Evolutionary conservation across 2,888 invertebrate species (phyloP).

Genomic region (Dinocampus coccinellae): DNA sequence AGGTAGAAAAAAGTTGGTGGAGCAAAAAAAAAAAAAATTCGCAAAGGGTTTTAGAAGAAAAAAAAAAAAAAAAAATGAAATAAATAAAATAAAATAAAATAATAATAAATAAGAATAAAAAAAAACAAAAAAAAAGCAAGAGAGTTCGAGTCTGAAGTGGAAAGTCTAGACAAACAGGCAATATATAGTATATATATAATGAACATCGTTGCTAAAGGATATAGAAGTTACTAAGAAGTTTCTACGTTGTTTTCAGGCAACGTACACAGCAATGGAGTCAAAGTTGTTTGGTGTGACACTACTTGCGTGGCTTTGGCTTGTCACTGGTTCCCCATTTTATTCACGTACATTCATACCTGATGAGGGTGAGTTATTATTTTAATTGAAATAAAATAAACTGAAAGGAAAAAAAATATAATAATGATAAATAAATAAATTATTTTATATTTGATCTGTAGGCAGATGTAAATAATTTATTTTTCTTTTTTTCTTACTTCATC

Average conservation of each 20-base stretch:
- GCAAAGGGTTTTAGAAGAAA: no score
- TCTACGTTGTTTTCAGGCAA: background rate
- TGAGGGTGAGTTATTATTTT: slow-evolving; percentile 52
- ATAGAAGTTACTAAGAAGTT: slow-evolving; percentile 24
- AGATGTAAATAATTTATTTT: no score
- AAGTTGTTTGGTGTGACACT: slow-evolving; percentile 21
- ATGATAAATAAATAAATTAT: no score
- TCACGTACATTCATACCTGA: slow-evolving; percentile 54
- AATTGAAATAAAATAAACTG: no score
- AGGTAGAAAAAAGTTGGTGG: background rate
- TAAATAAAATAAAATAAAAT: slow-evolving; percentile 10
- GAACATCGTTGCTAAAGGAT: slow-evolving; percentile 1
- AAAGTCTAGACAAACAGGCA: slow-evolving; percentile 19
- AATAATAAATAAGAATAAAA: slow-evolving; percentile 15
- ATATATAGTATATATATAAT: background rate
- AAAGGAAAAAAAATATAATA: no score
- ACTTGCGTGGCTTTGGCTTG: slow-evolving; percentile 54
- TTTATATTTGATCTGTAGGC: no score
- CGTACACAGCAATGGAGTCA: slow-evolving; percentile 10
- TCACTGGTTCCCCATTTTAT: slow-evolving; percentile 57
- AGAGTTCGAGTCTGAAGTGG: background rate
- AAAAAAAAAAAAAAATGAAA: slow-evolving; percentile 19
- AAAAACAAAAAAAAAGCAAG: slow-evolving; percentile 9
- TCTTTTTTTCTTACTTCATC: no score
- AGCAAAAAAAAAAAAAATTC: slow-evolving; percentile 10